Conservation (phyloP, 1,140 invertebrate species). For the Caenorhabditis elegans region WBcel235 BX284605.5:11226501-11227000, state of each 20-base stretch:
- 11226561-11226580: neutral
- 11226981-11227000: neutral
- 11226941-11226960: neutral
- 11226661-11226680: slow-evolving; percentile 38
- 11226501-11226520: neutral
- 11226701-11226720: neutral
- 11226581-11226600: neutral
- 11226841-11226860: too few species aligned
- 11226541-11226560: slow-evolving; percentile 8
- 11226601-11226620: neutral
- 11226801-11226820: neutral
- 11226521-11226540: neutral
- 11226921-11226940: neutral
- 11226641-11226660: slow-evolving; percentile 25
- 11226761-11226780: slow-evolving; percentile 41
- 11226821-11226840: neutral
- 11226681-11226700: slow-evolving; percentile 35
- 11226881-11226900: neutral
- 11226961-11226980: too few species aligned
- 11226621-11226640: neutral
- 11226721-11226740: slow-evolving; percentile 43
- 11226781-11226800: slow-evolving; percentile 34
- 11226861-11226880: neutral
- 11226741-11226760: slow-evolving; percentile 45
- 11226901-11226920: slow-evolving; percentile 15